These are phyloP conservation scores for Cyanoliseus patagonus DNA, from an alignment of 2,113 vertebrate genomes.

Conservation along the genomic window DNA sequence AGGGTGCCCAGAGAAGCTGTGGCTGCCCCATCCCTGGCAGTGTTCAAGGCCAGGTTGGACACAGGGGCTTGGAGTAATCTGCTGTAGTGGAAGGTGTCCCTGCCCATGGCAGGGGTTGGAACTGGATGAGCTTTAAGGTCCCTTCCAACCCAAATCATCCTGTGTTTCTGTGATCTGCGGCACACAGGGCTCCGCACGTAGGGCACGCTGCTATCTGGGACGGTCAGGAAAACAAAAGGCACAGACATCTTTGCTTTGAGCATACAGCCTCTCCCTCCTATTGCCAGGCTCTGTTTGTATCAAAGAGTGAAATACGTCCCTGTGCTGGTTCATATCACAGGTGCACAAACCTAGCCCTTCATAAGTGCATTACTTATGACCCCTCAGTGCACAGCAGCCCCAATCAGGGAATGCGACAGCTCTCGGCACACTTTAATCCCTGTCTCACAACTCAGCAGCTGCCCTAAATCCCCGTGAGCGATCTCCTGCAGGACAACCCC, in stretches of 20 bases:
- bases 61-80: not conserved
- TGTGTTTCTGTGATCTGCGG: not conserved
- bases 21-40: too few species aligned
- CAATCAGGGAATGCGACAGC: rapidly evolving
- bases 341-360: not conserved
- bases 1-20: too few species aligned
- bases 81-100: not conserved
- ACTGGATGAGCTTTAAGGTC: not conserved
- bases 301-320: not conserved
- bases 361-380: not conserved
- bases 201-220: rapidly evolving
- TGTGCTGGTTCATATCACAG: not conserved
- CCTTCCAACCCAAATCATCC: not conserved
- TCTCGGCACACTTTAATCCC: not conserved
- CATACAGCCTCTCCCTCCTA: not conserved
- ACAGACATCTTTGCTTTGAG: not conserved
- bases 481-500: not conserved
- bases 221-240: not conserved
- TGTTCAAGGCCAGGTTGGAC: too few species aligned
- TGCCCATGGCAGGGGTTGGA: not conserved
- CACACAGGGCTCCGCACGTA: rapidly evolving
- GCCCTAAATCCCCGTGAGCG: rapidly evolving
- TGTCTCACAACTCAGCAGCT: not conserved
- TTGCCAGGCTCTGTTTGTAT: not conserved
- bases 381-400: not conserved